These are phyloP conservation scores for Craniophora ligustri DNA, from an alignment of 2,888 invertebrate species.

Conservation along the genomic window DNA sequence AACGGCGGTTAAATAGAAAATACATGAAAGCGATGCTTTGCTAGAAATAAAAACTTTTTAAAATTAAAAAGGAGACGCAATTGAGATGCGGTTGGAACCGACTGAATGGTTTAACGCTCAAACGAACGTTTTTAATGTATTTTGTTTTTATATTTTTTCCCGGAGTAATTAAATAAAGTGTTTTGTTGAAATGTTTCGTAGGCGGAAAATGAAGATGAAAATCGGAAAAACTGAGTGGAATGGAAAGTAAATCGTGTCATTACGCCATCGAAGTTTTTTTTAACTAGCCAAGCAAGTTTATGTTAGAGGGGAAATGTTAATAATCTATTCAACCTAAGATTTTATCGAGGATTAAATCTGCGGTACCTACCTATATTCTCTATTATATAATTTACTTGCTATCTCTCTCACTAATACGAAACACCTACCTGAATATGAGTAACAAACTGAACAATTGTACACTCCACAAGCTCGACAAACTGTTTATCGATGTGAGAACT, in stretches of 20 bases:
- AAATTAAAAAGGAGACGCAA: slow-evolving; percentile 32
- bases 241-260: slow-evolving; percentile 10
- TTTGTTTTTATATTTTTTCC: slow-evolving; percentile 17
- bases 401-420: slow-evolving; percentile 2
- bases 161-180: slow-evolving; percentile 53
- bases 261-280: background rate
- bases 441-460: slow-evolving; percentile 18
- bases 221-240: slow-evolving; percentile 26
- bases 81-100: slow-evolving; percentile 38
- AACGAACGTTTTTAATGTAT: slow-evolving; percentile 29
- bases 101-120: slow-evolving; percentile 42
- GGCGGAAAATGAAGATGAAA: slow-evolving; percentile 25
- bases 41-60: slow-evolving; percentile 47
- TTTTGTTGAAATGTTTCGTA: slow-evolving; percentile 45
- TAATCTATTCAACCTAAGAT: too few species aligned
- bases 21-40: slow-evolving; percentile 36
- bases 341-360: background rate
- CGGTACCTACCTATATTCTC: too few species aligned
- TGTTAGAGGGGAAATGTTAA: too few species aligned
- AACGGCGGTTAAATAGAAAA: slow-evolving; percentile 43
- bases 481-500: slow-evolving; percentile 44
- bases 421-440: background rate
- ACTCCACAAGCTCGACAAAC: slow-evolving; percentile 18
- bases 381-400: too few species aligned
- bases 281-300: too few species aligned